A percentile compares a stretch with the other conserved stretches of the same genome.
These are phyloP conservation scores for Tipula unca DNA, from an alignment of 2,888 invertebrate species.

Conservation along the genomic window DNA sequence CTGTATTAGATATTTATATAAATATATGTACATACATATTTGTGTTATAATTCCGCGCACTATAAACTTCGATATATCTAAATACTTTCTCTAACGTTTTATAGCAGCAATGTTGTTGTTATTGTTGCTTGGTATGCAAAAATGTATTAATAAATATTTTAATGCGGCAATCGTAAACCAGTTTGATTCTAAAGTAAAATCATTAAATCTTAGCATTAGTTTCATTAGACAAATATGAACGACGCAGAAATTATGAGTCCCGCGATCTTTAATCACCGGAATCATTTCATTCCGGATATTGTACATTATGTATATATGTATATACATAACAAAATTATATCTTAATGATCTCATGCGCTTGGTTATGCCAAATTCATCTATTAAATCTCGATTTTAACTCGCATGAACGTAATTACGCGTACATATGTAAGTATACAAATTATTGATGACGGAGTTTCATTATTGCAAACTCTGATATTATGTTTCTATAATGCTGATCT, in stretches of 20 bases:
- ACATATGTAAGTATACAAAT: not conserved
- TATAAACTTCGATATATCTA: not conserved
- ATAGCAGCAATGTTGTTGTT: not conserved
- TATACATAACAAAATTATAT: not conserved
- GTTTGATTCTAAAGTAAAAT: not conserved
- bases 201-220: not conserved
- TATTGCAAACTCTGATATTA: not conserved
- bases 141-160: not conserved
- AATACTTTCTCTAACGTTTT: not conserved
- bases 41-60: not conserved
- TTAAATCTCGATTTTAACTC: not conserved
- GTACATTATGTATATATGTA: not conserved
- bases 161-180: not conserved
- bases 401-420: not conserved
- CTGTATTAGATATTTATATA: not conserved
- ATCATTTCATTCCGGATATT: not conserved
- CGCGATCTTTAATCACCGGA: not conserved
- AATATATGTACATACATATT: not conserved
- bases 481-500: not conserved
- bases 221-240: too few relatives aligned
- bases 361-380: not conserved
- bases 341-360: not conserved
- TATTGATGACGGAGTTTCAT: not conserved
- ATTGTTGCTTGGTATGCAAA: not conserved
- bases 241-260: too few relatives aligned